Conservation (phyloP, 1,140 invertebrate species). For the Platyscapa corneri region DNA sequence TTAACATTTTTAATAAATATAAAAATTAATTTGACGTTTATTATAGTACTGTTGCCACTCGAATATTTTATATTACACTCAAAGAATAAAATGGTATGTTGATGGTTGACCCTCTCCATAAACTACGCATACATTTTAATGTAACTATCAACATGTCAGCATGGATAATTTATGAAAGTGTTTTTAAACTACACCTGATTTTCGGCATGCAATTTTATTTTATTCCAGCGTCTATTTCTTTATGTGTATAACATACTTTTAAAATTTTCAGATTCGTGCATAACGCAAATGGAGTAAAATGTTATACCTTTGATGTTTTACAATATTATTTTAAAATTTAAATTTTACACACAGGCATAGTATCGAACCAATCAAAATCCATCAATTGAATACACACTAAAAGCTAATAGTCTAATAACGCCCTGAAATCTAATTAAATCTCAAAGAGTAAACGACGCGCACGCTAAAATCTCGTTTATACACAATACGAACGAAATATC, state of each 20-base stretch:
- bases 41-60: too few relatives aligned
- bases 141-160: too few relatives aligned
- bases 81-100: background rate
- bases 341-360: background rate
- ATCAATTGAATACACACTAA: background rate
- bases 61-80: background rate
- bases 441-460: background rate
- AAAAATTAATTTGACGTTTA: too few relatives aligned
- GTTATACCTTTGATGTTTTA: background rate
- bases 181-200: background rate
- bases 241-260: background rate
- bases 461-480: conserved; percentile 14
- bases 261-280: background rate
- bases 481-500: conserved; percentile 16
- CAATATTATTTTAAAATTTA: too few relatives aligned
- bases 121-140: too few relatives aligned
- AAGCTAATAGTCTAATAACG: background rate
- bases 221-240: background rate
- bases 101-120: too few relatives aligned
- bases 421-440: conserved; percentile 14
- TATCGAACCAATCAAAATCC: background rate
- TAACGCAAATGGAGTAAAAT: background rate
- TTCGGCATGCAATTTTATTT: background rate
- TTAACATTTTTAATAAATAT: too few relatives aligned
- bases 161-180: background rate